Conservation (phyloP, 2,888 invertebrate species). For the Endotricha flammealis region DNA sequence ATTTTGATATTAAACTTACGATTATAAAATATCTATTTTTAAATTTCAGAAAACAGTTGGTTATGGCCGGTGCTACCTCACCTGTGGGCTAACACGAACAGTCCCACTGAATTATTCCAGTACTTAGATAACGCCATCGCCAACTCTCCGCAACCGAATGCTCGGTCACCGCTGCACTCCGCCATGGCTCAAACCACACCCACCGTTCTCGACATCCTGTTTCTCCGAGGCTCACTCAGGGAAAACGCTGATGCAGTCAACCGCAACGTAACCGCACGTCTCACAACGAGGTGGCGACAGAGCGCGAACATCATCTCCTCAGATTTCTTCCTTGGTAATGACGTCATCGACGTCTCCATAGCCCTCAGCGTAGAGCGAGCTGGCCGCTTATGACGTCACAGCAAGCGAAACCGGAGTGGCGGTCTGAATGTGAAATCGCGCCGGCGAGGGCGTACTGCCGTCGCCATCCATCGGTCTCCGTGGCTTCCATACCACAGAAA, state of each 20-base stretch:
- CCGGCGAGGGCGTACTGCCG: conserved; percentile 21
- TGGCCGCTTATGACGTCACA: conserved; percentile 60
- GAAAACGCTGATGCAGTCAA: conserved; percentile 83
- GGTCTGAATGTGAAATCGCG: conserved; percentile 42
- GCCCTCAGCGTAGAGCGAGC: conserved; percentile 65
- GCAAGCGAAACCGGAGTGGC: conserved; percentile 42
- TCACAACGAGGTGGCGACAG: conserved; percentile 81
- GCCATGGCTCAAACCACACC: conserved; percentile 88
- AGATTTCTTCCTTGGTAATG: conserved; percentile 85
- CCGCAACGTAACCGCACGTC: conserved; percentile 82
- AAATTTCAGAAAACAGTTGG: conserved; percentile 75
- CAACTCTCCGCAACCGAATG: conserved; percentile 53
- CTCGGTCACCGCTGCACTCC: conserved; percentile 76
- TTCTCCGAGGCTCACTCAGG: conserved; percentile 79
- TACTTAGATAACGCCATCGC: conserved; percentile 61
- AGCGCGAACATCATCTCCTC: conserved; percentile 85
- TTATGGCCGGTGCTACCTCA: conserved; percentile 81
- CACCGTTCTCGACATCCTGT: conserved; percentile 79
- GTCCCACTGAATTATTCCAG: conserved; percentile 47
- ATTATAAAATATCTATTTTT: no score
- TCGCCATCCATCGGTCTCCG: conserved; percentile 37
- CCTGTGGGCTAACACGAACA: conserved; percentile 80
- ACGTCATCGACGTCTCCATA: conserved; percentile 83
- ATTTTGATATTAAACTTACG: no score
- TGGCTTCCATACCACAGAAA: conserved; percentile 40